Evolutionary conservation across 2,113 vertebrate species (phyloP), one percentile per base, ranked within the genome.

Genomic region (Pimephales promelas): DNA sequence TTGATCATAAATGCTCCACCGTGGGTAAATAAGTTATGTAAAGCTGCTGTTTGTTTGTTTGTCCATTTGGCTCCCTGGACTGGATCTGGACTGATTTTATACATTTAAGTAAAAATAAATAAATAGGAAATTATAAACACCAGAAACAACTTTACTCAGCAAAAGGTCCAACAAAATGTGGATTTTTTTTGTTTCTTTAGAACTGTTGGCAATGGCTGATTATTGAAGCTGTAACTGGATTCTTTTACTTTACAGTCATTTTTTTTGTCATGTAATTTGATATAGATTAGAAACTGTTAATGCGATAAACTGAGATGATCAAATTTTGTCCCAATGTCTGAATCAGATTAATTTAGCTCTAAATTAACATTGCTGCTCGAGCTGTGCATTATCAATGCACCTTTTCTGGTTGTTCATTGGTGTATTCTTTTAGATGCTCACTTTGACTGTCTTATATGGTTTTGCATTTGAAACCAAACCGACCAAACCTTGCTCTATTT

Each of bases 11-110:
- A 3, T 52, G 52, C 31, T 52, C 74, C 8, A 59, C 74, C 11
- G 1, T 59, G 74, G 3, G 36, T 45, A 6, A 24, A 13, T 56
- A 18, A 40, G 4, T 43, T 4, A 61, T 78, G 14, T 26, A 10
- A 43, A 71, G 40, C 68, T 24, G 70, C 16, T 28, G 8, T 10
- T 16, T 43, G 18, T 18, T 59, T 26, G 3, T 28, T 7, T 56
- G 34, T 43, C 6, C n/a, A 9, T 61, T 79, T 78, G 56, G 59
- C 31, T 24, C 40, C 14, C 16, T 79, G 18, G 26, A 79, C 56
- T 79, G 78, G 18, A 66, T 49, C 24, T 11, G n/a, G n/a, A n/a
- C n/a, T n/a, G n/a, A 47, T 45, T 77, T 79, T 62, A 61, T 79
- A 43, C 45, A 49, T 49, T 54, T 20, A 54, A 45, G 6, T 1